Evolutionary conservation across 2,888 invertebrate species (phyloP).

Genomic region (Alviniconcha strummeri): DNA sequence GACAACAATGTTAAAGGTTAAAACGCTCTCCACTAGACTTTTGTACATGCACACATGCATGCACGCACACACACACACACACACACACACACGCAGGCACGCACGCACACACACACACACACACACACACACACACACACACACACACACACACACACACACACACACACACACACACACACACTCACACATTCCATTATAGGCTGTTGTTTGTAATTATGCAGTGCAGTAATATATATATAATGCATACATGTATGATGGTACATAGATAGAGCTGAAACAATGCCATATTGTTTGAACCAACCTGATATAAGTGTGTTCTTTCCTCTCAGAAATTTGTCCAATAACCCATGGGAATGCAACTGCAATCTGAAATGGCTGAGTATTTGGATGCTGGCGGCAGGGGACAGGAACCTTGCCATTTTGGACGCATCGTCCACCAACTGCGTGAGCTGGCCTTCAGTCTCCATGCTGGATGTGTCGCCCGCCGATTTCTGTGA

Average conservation of each 20-base stretch:
- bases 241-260: no score
- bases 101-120: conserved; percentile 23
- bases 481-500: conserved; percentile 27
- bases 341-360: conserved; percentile 49
- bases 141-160: neutral
- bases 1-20: no score
- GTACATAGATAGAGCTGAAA: no score
- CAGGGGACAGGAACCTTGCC: conserved; percentile 1
- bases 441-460: conserved; percentile 19
- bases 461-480: conserved; percentile 16
- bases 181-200: neutral
- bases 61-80: conserved; percentile 3
- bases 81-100: conserved; percentile 1
- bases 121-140: conserved; percentile 7
- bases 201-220: neutral
- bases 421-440: conserved; percentile 11
- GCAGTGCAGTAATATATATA: no score
- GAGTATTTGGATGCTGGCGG: conserved; percentile 30
- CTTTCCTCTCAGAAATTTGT: conserved; percentile 22
- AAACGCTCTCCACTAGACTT: no score
- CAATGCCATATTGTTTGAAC: no score
- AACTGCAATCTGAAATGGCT: conserved; percentile 46
- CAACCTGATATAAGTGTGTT: no score
- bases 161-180: neutral
- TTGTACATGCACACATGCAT: neutral